phyloP scores from a whole-genome alignment of 1,140 invertebrate species.

The Aphelenchoides avenae region DNA sequence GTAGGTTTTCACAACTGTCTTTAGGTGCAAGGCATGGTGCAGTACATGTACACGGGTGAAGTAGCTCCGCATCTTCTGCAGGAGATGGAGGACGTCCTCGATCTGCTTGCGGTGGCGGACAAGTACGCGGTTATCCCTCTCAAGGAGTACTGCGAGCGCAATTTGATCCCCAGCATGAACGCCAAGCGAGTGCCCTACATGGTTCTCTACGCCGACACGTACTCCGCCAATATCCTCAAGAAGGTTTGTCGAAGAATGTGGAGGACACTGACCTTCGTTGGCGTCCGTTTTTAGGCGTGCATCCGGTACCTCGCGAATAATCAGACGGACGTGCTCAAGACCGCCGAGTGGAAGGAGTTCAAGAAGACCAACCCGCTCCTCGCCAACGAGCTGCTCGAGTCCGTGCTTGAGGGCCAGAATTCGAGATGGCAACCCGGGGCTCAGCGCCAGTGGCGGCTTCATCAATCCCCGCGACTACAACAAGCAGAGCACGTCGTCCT shows the following conservation, averaged over 20 bases:
- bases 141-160: slow-evolving; percentile 52
- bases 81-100: slow-evolving; percentile 35
- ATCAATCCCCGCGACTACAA: background rate
- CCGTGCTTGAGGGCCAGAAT: slow-evolving; percentile 21
- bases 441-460: background rate
- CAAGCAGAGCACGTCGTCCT: slow-evolving; percentile 6
- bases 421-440: slow-evolving; percentile 3
- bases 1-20: slow-evolving; percentile 6
- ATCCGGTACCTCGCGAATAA: slow-evolving; percentile 19
- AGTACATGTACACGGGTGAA: slow-evolving; percentile 49
- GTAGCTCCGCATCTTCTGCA: slow-evolving; percentile 29
- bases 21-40: slow-evolving; percentile 51
- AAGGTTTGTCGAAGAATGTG: slow-evolving; percentile 13
- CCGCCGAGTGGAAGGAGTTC: slow-evolving; percentile 31
- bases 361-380: slow-evolving; percentile 13
- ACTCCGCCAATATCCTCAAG: slow-evolving; percentile 35
- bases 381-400: slow-evolving; percentile 30
- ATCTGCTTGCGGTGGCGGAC: slow-evolving; percentile 51
- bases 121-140: slow-evolving; percentile 51
- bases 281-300: slow-evolving; percentile 19
- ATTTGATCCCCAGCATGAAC: slow-evolving; percentile 35
- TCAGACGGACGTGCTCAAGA: slow-evolving; percentile 24
- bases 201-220: slow-evolving; percentile 51
- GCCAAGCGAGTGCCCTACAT: slow-evolving; percentile 44
- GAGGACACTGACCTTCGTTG: slow-evolving; percentile 3